These are phyloP conservation scores for Lamellibrachia columna DNA, from an alignment of 2,888 invertebrate species.

Conservation along the genomic window DNA sequence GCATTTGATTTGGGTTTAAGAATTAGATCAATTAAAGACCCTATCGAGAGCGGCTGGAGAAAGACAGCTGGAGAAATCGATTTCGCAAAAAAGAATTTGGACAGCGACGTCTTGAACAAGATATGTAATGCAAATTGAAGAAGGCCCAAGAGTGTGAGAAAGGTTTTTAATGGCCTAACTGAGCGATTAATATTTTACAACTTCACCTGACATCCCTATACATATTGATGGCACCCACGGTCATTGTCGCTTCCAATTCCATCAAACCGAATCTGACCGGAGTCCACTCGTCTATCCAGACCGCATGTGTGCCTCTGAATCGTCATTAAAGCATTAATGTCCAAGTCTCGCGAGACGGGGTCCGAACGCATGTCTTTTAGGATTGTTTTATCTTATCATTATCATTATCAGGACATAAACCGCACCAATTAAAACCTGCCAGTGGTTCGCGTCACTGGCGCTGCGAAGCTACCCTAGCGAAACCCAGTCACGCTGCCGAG, in stretches of 20 bases:
- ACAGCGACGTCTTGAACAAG: no score
- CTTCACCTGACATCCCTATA: neutral
- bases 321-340: neutral
- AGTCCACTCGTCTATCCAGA: neutral
- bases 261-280: neutral
- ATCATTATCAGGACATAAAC: neutral
- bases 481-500: neutral
- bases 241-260: neutral
- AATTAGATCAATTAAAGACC: no score
- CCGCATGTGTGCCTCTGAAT: neutral
- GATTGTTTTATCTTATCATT: neutral
- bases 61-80: no score
- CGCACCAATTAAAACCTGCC: neutral
- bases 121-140: neutral
- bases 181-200: neutral
- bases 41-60: no score
- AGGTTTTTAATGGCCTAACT: neutral
- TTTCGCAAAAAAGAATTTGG: no score
- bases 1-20: no score
- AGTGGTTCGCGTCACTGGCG: neutral
- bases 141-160: neutral
- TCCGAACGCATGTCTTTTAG: neutral
- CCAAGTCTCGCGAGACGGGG: constrained; percentile 9
- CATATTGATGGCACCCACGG: neutral
- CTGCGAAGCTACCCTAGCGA: neutral